phyloP scores from a whole-genome alignment of 2,888 invertebrate species.

The Protula sp. region DNA sequence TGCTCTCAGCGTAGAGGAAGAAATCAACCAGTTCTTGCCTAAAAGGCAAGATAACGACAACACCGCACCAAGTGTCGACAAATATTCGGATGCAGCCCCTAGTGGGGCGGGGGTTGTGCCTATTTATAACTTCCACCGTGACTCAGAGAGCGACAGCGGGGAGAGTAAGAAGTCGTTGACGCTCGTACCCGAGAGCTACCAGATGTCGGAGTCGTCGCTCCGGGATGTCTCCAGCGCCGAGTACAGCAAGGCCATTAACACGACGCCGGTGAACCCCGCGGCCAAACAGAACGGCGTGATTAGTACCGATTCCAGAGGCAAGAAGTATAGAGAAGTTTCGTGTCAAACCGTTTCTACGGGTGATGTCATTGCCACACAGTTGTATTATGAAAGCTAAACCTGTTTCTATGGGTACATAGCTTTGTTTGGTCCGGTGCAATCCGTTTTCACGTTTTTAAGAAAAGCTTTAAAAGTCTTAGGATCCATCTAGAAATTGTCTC shows the following conservation, averaged over 20 bases:
- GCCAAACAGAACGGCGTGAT: not conserved
- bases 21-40: slow-evolving; percentile 37
- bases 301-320: not conserved
- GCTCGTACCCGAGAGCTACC: slow-evolving; percentile 45
- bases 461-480: no score
- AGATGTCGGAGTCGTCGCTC: slow-evolving; percentile 47
- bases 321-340: slow-evolving; percentile 20
- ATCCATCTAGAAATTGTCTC: no score
- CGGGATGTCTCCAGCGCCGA: slow-evolving; percentile 27
- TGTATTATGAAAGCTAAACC: slow-evolving; percentile 45
- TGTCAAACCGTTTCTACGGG: slow-evolving; percentile 53
- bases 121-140: slow-evolving; percentile 45
- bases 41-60: slow-evolving; percentile 35
- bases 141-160: not conserved
- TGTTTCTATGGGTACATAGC: no score
- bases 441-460: no score
- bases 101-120: slow-evolving; percentile 51
- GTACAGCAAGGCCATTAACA: not conserved
- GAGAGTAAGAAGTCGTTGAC: slow-evolving; percentile 7
- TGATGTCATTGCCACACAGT: slow-evolving; percentile 52
- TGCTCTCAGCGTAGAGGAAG: slow-evolving; percentile 46
- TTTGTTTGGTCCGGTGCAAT: no score
- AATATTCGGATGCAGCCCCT: slow-evolving; percentile 42
- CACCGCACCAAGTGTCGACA: slow-evolving; percentile 31
- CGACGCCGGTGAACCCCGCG: no score